Percentiles rank a stretch among this genome's conserved stretches.
Conservation (phyloP, 2,888 invertebrate genomes). For the Pyrrhosoma nymphula region DNA sequence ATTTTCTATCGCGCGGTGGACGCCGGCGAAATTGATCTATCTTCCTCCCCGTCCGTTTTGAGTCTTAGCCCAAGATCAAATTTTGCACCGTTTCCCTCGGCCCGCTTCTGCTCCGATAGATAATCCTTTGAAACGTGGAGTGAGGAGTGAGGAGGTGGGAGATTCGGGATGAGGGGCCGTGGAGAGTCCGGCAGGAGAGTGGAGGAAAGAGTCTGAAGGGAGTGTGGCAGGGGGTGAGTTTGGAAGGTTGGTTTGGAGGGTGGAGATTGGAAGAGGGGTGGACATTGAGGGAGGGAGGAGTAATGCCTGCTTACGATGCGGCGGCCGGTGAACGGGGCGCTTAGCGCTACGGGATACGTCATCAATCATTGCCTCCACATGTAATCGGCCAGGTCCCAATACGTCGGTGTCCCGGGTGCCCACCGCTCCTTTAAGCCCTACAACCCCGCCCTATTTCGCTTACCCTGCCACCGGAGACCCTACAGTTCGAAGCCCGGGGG, state of each 20-base stretch:
- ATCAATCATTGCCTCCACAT: constrained; percentile 15
- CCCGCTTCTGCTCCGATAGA: constrained; percentile 2
- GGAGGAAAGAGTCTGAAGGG: neutral
- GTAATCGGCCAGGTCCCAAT: constrained; percentile 22
- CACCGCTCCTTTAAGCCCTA: neutral
- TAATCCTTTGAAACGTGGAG: constrained; percentile 27
- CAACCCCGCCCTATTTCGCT: neutral
- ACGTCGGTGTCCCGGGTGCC: neutral
- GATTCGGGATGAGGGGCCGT: neutral
- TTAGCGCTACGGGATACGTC: neutral
- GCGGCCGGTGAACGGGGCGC: neutral
- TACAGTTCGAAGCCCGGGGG: neutral
- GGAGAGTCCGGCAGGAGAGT: neutral
- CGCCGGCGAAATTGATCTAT: neutral
- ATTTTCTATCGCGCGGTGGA: neutral
- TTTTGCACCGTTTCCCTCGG: neutral
- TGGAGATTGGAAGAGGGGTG: neutral
- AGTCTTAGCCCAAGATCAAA: constrained; percentile 36
- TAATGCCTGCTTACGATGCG: constrained; percentile 38
- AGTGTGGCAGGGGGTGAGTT: neutral
- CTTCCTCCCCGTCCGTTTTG: constrained; percentile 7
- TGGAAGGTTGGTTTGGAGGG: neutral
- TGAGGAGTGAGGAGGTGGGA: neutral
- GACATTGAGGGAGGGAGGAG: neutral
- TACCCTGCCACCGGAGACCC: neutral